These are phyloP conservation scores for Zapornia atra DNA, from an alignment of 2,113 vertebrate species.

Conservation along the genomic window DNA sequence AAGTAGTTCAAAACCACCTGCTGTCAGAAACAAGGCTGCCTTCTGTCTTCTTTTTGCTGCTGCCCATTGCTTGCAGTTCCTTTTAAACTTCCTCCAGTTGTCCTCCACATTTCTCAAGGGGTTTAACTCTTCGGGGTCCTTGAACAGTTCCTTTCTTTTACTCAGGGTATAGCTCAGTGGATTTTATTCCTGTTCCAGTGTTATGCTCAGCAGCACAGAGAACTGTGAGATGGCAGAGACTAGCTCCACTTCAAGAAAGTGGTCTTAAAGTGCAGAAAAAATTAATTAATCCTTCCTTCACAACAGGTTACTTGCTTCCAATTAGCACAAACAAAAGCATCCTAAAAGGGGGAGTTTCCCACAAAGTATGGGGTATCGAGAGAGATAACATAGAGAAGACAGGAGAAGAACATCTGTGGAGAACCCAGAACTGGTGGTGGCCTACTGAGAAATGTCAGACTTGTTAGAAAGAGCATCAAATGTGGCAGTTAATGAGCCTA, in stretches of 20 bases:
- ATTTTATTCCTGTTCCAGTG: background rate
- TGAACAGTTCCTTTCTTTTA: conserved; percentile 1
- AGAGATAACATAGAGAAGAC: background rate
- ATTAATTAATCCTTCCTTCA: background rate
- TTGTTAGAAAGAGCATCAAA: background rate
- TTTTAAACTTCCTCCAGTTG: conserved; percentile 16
- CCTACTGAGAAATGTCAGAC: background rate
- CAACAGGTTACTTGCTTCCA: background rate
- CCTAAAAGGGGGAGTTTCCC: background rate
- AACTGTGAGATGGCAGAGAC: background rate
- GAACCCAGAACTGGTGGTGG: background rate
- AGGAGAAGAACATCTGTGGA: background rate
- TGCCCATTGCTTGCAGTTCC: background rate
- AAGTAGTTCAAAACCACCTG: conserved; percentile 30
- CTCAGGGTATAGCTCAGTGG: background rate
- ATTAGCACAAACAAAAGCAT: background rate
- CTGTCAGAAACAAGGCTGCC: conserved; percentile 2
- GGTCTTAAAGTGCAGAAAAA: background rate
- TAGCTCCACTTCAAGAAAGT: background rate
- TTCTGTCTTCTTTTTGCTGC: conserved; percentile 15
- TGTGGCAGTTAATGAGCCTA: background rate
- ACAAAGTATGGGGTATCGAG: background rate
- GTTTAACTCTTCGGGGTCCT: background rate
- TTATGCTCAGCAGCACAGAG: background rate
- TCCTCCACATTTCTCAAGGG: background rate